Evolutionary conservation across 1,140 invertebrate species (phyloP).

Genomic region (Paraescarpia echinospica): DNA sequence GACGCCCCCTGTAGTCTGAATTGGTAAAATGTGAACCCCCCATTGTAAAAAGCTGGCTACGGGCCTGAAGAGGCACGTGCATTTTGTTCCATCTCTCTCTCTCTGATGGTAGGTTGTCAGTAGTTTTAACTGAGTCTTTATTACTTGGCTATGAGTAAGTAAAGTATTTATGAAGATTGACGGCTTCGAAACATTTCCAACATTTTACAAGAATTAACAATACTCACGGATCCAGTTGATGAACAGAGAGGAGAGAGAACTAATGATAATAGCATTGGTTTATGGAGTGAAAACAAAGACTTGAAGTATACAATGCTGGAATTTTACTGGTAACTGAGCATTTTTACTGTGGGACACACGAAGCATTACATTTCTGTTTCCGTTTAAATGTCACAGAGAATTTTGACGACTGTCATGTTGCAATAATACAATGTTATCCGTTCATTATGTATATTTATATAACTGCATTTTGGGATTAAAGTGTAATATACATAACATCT

Average conservation of each 20-base stretch:
- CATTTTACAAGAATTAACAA: neutral
- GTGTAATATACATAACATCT: neutral
- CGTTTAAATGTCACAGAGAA: too few relatives aligned
- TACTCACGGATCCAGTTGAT: neutral
- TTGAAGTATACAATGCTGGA: too few relatives aligned
- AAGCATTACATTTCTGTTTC: neutral
- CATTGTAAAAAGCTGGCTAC: too few relatives aligned
- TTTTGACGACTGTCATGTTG: neutral
- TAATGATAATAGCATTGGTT: too few relatives aligned
- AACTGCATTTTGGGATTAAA: neutral
- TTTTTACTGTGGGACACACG: neutral
- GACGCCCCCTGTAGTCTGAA: too few relatives aligned
- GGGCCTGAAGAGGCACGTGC: neutral
- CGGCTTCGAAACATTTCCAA: neutral
- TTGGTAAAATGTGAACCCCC: too few relatives aligned
- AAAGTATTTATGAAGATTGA: neutral
- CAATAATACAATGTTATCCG: neutral
- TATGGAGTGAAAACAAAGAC: too few relatives aligned
- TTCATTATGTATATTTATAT: neutral
- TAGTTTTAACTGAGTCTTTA: neutral
- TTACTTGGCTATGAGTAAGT: neutral
- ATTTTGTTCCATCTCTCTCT: neutral
- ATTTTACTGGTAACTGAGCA: neutral
- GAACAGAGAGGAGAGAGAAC: too few relatives aligned
- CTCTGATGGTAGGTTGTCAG: neutral